phyloP scores from a whole-genome alignment of 2,797 vertebrate genomes.

The Cyclopterus lumpus region DNA sequence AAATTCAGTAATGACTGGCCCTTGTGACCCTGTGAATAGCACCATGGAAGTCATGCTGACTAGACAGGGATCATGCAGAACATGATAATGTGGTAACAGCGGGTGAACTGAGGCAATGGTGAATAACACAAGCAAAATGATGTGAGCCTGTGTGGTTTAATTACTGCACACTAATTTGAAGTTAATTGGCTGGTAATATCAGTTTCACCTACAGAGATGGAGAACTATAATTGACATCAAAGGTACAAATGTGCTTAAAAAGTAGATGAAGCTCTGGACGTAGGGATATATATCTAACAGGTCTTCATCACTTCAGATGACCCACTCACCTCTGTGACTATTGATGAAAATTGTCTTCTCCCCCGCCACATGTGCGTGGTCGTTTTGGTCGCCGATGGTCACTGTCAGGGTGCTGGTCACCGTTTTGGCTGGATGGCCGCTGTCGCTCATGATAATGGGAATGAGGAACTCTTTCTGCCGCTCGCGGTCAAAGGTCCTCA shows the following conservation, averaged over 20 bases:
- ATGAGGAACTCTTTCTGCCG: conserved; percentile 87
- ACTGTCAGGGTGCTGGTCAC: conserved; percentile 85
- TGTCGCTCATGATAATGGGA: conserved; percentile 87
- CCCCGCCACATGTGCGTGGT: conserved; percentile 86
- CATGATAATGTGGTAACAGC: conserved; percentile 11
- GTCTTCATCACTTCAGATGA: background rate
- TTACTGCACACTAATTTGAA: conserved; percentile 14
- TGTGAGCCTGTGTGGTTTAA: background rate
- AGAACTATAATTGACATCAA: conserved; percentile 9
- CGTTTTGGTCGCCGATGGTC: conserved; percentile 89
- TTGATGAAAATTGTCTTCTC: conserved; percentile 87
- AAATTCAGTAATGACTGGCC: background rate
- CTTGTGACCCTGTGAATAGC: conserved; percentile 17
- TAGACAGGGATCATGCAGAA: background rate
- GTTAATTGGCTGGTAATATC: conserved; percentile 18
- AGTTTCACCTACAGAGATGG: conserved; percentile 10
- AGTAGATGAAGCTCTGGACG: background rate
- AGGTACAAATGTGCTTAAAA: conserved; percentile 15
- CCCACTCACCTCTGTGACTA: conserved; percentile 82
- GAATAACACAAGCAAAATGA: conserved; percentile 13
- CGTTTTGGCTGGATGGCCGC: conserved; percentile 84
- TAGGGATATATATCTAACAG: no score
- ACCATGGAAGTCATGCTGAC: conserved; percentile 4
- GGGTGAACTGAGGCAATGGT: conserved; percentile 16
- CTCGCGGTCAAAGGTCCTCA: conserved; percentile 89